These are phyloP conservation scores for Coturnix japonica DNA, from an alignment of 2,113 vertebrate genomes.

Conservation along the genomic window DNA sequence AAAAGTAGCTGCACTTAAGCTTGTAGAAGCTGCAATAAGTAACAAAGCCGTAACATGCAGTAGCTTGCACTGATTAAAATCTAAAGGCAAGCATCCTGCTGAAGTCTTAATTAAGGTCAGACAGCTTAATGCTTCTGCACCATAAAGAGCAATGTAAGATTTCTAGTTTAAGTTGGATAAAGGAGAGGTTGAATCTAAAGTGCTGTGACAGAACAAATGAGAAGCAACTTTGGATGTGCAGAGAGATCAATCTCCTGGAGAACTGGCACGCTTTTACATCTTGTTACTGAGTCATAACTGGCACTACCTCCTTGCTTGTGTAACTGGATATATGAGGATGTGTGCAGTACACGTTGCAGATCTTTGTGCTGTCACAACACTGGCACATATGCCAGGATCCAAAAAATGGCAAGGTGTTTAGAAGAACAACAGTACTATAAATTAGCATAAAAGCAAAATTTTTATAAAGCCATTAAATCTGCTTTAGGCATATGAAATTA, in stretches of 20 bases:
- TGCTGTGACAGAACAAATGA: neutral
- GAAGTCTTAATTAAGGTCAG: constrained; percentile 41
- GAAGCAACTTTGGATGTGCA: neutral
- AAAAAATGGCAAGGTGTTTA: neutral
- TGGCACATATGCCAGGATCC: neutral
- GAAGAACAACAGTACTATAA: neutral
- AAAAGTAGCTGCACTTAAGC: neutral
- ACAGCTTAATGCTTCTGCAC: neutral
- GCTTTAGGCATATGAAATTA: neutral
- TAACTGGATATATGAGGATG: neutral
- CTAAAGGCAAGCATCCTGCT: constrained; percentile 19
- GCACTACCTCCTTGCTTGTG: neutral
- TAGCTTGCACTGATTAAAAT: constrained; percentile 27
- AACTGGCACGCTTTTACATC: neutral
- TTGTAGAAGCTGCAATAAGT: neutral
- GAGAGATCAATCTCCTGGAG: neutral
- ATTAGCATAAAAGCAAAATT: neutral
- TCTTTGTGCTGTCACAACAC: neutral
- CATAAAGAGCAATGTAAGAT: neutral
- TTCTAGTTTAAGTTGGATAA: neutral
- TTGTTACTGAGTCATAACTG: neutral
- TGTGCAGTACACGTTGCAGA: neutral
- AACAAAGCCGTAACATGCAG: neutral
- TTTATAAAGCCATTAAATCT: neutral
- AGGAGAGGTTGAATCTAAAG: neutral